Evolutionary conservation across 1,140 invertebrate species (phyloP).

Genomic region (Tetragnatha versicolor): DNA sequence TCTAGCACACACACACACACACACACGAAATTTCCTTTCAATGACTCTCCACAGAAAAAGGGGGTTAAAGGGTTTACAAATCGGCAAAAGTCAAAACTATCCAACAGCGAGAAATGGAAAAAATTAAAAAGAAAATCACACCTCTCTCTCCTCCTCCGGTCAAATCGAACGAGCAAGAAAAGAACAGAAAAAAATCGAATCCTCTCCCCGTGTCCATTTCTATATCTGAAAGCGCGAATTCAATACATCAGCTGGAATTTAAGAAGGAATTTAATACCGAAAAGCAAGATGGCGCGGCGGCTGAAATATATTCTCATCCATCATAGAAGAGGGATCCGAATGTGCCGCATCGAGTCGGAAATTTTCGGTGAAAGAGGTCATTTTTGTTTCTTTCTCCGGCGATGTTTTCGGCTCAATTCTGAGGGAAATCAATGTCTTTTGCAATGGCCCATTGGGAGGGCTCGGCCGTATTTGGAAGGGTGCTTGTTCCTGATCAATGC

Average conservation of each 20-base stretch:
- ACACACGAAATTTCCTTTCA: too few species aligned
- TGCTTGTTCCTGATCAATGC: too few species aligned
- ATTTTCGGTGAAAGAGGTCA: slow-evolving; percentile 24
- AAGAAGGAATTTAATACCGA: slow-evolving; percentile 40
- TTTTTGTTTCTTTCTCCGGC: slow-evolving; percentile 17
- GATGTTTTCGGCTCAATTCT: not conserved
- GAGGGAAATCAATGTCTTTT: slow-evolving; percentile 4
- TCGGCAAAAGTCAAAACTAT: too few species aligned
- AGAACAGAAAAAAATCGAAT: not conserved
- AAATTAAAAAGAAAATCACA: not conserved
- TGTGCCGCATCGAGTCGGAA: slow-evolving; percentile 13
- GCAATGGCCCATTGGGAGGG: slow-evolving; percentile 16
- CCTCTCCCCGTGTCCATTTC: not conserved
- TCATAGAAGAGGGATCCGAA: slow-evolving; percentile 18
- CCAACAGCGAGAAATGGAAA: not conserved
- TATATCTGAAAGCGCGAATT: slow-evolving; percentile 24
- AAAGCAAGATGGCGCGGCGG: slow-evolving; percentile 9
- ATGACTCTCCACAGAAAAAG: too few species aligned
- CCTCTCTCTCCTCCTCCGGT: not conserved
- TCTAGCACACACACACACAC: too few species aligned
- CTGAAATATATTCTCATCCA: slow-evolving; percentile 41
- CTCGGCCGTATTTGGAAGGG: too few species aligned
- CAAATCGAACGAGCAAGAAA: not conserved
- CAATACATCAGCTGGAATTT: slow-evolving; percentile 33
- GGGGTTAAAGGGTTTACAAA: too few species aligned